These are phyloP conservation scores for Poeciliopsis paucimaculata DNA, from an alignment of 2,797 vertebrate genomes.

Conservation along the genomic window DNA sequence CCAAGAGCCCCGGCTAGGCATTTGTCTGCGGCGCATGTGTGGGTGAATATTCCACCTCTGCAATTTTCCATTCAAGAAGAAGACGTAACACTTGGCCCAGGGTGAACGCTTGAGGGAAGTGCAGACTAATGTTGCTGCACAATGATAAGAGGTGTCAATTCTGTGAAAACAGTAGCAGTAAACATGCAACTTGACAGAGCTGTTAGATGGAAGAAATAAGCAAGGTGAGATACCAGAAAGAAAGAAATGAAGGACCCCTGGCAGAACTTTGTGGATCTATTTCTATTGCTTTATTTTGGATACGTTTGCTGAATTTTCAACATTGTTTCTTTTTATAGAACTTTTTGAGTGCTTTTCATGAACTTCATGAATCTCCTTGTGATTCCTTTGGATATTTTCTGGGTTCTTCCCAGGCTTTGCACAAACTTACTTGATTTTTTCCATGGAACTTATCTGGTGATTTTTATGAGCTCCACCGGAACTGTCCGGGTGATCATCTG, in stretches of 20 bases:
- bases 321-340: background rate
- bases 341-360: background rate
- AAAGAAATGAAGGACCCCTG: background rate
- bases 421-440: background rate
- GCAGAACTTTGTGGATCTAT: too few species aligned
- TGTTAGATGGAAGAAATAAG: background rate
- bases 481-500: background rate
- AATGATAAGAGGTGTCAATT: conserved; percentile 23
- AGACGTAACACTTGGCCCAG: conserved; percentile 42
- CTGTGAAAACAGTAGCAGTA: background rate
- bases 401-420: background rate
- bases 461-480: background rate
- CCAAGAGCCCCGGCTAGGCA: conserved; percentile 35
- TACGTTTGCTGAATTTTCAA: background rate
- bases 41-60: conserved; percentile 58
- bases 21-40: conserved; percentile 37
- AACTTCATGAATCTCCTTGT: background rate
- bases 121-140: conserved; percentile 26
- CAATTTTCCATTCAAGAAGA: conserved; percentile 55
- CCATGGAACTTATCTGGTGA: background rate
- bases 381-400: background rate
- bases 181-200: background rate
- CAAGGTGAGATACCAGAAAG: background rate
- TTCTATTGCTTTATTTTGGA: background rate
- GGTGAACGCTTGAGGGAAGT: conserved; percentile 38